Evolutionary conservation across 2,888 invertebrate species (phyloP), one percentile per base, ranked within the genome.

Genomic region (Agrypnus murinus): DNA sequence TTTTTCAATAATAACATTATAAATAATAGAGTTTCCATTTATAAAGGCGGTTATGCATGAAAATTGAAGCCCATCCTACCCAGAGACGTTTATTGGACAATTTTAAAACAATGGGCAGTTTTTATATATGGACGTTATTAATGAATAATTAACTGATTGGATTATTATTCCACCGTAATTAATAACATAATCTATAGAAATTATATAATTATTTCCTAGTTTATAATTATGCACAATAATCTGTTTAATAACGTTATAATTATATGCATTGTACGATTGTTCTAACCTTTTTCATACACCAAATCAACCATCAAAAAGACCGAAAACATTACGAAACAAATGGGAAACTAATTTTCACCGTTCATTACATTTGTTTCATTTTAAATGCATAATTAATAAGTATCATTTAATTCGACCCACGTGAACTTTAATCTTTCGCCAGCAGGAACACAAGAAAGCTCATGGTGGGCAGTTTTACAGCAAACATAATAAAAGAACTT

Each of bases 181-280:
- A 40, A 40, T 40, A 40, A 40, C n/a, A 12, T 40, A 40, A 40
- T 40, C 40, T 40, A 40, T 40, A 40, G 12, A 40, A 40, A 40
- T 40, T 12, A 40, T n/a, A 12, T 40, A 40, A 40, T 40, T 40
- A 12, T 40, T 40, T 40, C 40, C 40, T 40, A 12, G 40, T 40
- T 40, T 12, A 3, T 12, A 12, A 40, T 40, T 40, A 40, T 12
- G 12, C 12, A 12, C 40, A 40, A 40, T 40, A 40, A 40, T 40
- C 40, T 5, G 40, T 40, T 25, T 40, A 40, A 40, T 40, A 40
- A 12, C n/a, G 12, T 40, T 12, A 12, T 12, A 5, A 40, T 40
- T 5, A n/a, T n/a, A 12, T 40, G 25, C 25, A 40, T 40, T 40
- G 40, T 12, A 40, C 40, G 5, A 40, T 40, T 40, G 40, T 40